A percentile compares a stretch with the other conserved stretches of the same genome.
Evolutionary conservation across 2,888 invertebrate genomes (phyloP).

Genomic region (Synanthedon vespiformis): DNA sequence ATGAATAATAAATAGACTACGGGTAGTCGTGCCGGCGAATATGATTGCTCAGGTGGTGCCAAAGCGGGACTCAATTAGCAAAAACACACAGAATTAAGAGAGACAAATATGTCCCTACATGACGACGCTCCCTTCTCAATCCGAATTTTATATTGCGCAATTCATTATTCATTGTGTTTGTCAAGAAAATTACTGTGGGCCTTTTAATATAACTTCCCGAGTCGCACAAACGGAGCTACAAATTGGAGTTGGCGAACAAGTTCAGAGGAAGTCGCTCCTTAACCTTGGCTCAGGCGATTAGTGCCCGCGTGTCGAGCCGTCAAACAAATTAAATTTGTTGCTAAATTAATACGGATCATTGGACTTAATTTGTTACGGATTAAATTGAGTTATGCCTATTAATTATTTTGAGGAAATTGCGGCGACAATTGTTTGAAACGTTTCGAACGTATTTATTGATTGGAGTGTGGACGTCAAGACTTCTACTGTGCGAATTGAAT

Average conservation of each 20-base stretch:
- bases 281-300: conserved; percentile 44
- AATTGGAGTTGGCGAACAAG: conserved; percentile 57
- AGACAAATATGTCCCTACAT: conserved; percentile 60
- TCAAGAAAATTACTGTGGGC: conserved; percentile 66
- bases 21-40: conserved; percentile 18
- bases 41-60: conserved; percentile 39
- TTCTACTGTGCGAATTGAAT: background rate
- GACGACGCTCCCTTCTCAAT: conserved; percentile 55
- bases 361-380: conserved; percentile 18
- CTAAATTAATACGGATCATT: conserved; percentile 47
- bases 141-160: conserved; percentile 65
- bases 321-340: conserved; percentile 51
- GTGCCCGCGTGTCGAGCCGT: conserved; percentile 41
- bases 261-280: conserved; percentile 39
- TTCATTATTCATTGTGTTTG: conserved; percentile 66
- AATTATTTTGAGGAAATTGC: conserved; percentile 4
- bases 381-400: conserved; percentile 15
- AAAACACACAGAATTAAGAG: conserved; percentile 67
- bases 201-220: conserved; percentile 68
- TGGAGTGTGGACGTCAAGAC: background rate
- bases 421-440: conserved; percentile 1
- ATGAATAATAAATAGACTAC: conserved; percentile 48
- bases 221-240: conserved; percentile 31
- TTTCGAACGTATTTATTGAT: background rate
- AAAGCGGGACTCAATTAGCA: conserved; percentile 63